Evolutionary conservation across 2,888 invertebrate species (phyloP).

Genomic region (Rhamnusium bicolor): DNA sequence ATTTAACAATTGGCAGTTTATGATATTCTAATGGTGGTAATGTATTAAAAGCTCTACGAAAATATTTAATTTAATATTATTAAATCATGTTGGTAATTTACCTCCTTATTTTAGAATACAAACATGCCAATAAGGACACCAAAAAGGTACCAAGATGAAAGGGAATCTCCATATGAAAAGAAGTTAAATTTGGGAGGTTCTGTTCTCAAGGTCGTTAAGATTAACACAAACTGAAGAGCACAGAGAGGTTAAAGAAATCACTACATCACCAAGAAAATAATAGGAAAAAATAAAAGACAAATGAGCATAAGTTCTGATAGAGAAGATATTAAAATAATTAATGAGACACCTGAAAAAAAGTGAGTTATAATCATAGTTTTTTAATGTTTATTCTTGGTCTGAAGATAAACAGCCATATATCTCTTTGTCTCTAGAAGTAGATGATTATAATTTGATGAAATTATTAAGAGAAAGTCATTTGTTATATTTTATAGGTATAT

Average conservation of each 20-base stretch:
- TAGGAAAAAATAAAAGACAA: slow-evolving; percentile 11
- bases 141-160: slow-evolving; percentile 21
- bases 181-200: slow-evolving; percentile 22
- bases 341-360: slow-evolving; percentile 9
- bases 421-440: too few species aligned
- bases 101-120: background rate
- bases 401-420: too few species aligned
- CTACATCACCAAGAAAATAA: slow-evolving; percentile 16
- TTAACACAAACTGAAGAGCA: slow-evolving; percentile 14
- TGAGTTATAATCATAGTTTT: too few species aligned
- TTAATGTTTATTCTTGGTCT: too few species aligned
- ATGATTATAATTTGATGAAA: too few species aligned
- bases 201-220: slow-evolving; percentile 35
- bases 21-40: too few species aligned
- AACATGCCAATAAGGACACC: slow-evolving; percentile 29
- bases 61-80: background rate
- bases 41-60: too few species aligned
- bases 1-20: too few species aligned
- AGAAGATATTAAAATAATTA: background rate
- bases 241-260: slow-evolving; percentile 1
- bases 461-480: too few species aligned
- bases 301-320: background rate
- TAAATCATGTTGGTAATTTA: background rate
- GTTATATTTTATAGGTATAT: too few species aligned
- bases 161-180: slow-evolving; percentile 1